Evolutionary conservation across 2,797 vertebrate genomes (phyloP), one percentile per base, ranked within the genome.

Genomic region (Triplophysa yarkandensis): DNA sequence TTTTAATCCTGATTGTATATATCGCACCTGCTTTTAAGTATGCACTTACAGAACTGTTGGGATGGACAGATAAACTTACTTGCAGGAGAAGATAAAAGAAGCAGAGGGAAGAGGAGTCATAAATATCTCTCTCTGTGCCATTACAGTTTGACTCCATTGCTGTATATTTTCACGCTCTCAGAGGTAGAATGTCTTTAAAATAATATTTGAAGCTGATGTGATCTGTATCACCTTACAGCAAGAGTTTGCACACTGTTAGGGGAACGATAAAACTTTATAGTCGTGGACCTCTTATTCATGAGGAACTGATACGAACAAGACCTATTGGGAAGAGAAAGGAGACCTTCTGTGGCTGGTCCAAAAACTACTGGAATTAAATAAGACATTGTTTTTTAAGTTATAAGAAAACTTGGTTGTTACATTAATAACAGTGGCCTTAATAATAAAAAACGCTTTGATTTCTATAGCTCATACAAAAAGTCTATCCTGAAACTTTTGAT

Each of bases 151-250:
- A 61, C 54, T 50, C 57, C 34, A 25, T 25, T 30, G 66, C 67
- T 62, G 19, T 69, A 70, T 71, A 65, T 71, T 36, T 74, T 60
- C 41, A 74, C 39, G 50, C 48, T 73, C 48, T 65, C 71, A 43
- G 36, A 43, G 36, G 30, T 58, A 14, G 27, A 60, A 66, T 66
- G 27, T 39, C 39, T 74, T 67, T 74, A 74, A 58, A 74, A 58
- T 60, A 67, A 74, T 74, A 74, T 67, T 48, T 65, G 48, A 64
- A 48, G 52, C 41, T 74, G 50, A 60, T 74, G 72, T 66, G 63
- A 74, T 74, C 63, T 57, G 63, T 74, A 58, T 66, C 39, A 34
- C 52, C 67, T 67, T 67, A 74, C 72, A 60, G 55, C 39, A 25
- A 34, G 36, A 66, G 52, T 74, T 67, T 74, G 39, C 52, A 58